A percentile compares a stretch with the other conserved stretches of the same genome.
Evolutionary conservation across 2,888 invertebrate genomes (phyloP).

Genomic region (Mythimna pallens): DNA sequence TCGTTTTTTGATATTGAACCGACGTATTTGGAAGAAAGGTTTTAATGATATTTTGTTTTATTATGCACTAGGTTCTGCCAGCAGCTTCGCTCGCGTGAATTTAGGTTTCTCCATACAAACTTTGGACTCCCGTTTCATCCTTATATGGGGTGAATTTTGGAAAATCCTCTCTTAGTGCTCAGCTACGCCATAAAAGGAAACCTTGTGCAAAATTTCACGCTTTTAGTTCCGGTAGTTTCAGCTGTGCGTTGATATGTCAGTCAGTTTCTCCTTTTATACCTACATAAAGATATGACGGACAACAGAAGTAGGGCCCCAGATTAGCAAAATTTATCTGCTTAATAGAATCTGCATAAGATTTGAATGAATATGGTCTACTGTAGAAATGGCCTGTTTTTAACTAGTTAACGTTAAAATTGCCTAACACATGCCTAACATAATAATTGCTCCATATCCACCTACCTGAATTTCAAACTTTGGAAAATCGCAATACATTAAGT

Average conservation of each 20-base stretch:
- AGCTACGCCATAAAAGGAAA: too few species aligned
- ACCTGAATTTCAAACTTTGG: neutral
- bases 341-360: neutral
- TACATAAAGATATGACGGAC: too few species aligned
- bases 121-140: too few species aligned
- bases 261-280: too few species aligned
- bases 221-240: too few species aligned
- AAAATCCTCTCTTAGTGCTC: too few species aligned
- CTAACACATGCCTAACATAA: neutral
- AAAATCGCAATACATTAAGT: neutral
- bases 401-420: neutral
- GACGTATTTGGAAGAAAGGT: neutral
- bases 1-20: conserved; percentile 6
- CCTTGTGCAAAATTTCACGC: too few species aligned
- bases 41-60: neutral
- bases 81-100: too few species aligned
- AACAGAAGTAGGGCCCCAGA: neutral
- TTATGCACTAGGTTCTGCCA: too few species aligned
- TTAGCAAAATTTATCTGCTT: neutral
- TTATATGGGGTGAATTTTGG: too few species aligned
- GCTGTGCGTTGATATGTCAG: too few species aligned
- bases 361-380: neutral
- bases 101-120: too few species aligned
- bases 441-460: neutral
- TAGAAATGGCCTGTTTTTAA: neutral